These are phyloP conservation scores for Aurelia coerulea DNA, from an alignment of 30 jellyfish, hydroid and myxozoan genomes.

Conservation along the genomic window DNA sequence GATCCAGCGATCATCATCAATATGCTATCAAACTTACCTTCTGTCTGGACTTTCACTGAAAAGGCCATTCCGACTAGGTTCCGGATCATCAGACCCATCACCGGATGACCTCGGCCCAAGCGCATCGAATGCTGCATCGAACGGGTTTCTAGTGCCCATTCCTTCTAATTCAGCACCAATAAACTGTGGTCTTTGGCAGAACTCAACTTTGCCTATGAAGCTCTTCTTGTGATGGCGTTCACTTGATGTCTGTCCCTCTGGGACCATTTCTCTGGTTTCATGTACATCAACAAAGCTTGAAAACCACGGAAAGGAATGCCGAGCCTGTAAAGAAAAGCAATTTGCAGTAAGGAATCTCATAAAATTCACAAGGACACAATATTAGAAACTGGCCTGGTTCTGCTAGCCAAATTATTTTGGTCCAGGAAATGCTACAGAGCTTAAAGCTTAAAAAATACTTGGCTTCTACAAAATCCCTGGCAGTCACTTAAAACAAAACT, in stretches of 20 bases:
- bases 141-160: not conserved
- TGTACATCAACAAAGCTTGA: conserved; percentile 48
- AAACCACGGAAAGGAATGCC: conserved; percentile 60
- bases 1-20: no score
- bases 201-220: conserved; percentile 51
- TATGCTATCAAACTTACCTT: not conserved
- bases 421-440: no score
- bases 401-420: no score
- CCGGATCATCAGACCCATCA: conserved; percentile 87
- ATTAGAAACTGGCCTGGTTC: no score
- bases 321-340: conserved; percentile 9
- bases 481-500: no score
- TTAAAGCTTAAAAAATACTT: no score
- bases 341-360: not conserved
- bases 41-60: conserved; percentile 59
- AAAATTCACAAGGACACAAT: no score
- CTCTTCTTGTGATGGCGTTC: not conserved
- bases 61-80: conserved; percentile 5
- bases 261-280: conserved; percentile 35
- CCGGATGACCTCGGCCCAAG: conserved; percentile 85
- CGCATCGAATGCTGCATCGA: not conserved
- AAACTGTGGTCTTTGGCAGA: conserved; percentile 68
- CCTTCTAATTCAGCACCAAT: conserved; percentile 5
- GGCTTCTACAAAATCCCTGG: no score
- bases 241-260: conserved; percentile 53